Evolutionary conservation across 2,797 vertebrate species (phyloP).

Genomic region (Echiichthys vipera): DNA sequence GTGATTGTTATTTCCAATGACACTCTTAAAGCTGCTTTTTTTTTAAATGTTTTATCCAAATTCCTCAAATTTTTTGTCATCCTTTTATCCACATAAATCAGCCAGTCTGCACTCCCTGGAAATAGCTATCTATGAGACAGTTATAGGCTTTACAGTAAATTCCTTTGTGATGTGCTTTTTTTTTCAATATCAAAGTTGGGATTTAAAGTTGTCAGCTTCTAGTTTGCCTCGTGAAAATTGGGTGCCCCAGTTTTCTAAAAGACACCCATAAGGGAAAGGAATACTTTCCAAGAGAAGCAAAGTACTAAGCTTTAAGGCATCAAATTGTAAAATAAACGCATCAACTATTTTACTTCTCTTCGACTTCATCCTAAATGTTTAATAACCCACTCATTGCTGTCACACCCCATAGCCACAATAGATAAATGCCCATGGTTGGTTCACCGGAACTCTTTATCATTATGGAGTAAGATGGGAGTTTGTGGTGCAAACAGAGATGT

Average conservation of each 20-base stretch:
- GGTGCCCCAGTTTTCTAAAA: conserved; percentile 1
- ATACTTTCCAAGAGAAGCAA: conserved; percentile 28
- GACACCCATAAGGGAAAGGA: conserved; percentile 20
- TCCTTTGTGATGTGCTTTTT: conserved; percentile 32
- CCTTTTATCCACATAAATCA: conserved; percentile 70
- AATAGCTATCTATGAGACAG: conserved; percentile 55
- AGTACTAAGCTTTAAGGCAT: conserved; percentile 30
- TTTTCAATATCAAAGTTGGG: conserved; percentile 31
- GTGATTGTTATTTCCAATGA: conserved; percentile 69
- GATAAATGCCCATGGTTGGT: conserved; percentile 32
- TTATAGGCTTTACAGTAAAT: conserved; percentile 63
- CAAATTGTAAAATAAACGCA: conserved; percentile 52
- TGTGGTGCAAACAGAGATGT: conserved; percentile 59
- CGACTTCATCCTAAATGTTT: conserved; percentile 66
- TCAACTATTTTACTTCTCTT: conserved; percentile 44
- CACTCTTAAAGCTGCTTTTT: conserved; percentile 77
- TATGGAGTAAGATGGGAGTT: conserved; percentile 51
- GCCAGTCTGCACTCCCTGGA: conserved; percentile 41
- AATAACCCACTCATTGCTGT: conserved; percentile 44
- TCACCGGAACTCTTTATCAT: conserved; percentile 33
- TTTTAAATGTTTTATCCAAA: conserved; percentile 68
- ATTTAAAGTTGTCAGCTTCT: conserved; percentile 30
- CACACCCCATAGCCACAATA: conserved; percentile 43
- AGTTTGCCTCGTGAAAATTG: conserved; percentile 38
- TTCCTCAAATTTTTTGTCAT: conserved; percentile 62